Percentiles rank a stretch among this genome's conserved stretches.
These are phyloP conservation scores for Arctopsyche grandis DNA, from an alignment of 1,140 invertebrate genomes.

Conservation along the genomic window DNA sequence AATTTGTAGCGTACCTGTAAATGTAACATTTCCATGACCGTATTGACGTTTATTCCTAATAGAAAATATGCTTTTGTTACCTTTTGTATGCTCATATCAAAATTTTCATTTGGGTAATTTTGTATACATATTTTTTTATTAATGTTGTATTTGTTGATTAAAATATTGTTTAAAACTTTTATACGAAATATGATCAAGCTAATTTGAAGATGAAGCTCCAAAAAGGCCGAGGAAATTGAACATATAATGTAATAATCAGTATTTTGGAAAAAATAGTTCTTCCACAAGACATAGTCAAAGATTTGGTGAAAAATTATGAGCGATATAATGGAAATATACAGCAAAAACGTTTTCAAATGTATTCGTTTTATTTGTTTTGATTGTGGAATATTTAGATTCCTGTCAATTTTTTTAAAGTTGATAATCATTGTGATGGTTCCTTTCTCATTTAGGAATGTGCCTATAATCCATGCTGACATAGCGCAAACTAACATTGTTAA, in stretches of 20 bases:
- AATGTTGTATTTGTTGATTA: not conserved
- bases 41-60: not conserved
- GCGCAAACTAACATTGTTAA: not conserved
- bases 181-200: not conserved
- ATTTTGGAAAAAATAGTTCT: not conserved
- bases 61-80: not conserved
- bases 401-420: not conserved
- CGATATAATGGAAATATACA: not conserved
- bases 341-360: not conserved
- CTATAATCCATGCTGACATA: not conserved
- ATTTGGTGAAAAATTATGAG: not conserved
- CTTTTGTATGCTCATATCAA: not conserved
- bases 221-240: not conserved
- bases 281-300: not conserved
- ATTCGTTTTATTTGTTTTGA: not conserved
- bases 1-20: not conserved
- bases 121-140: not conserved
- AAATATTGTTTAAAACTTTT: not conserved
- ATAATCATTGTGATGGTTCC: not conserved
- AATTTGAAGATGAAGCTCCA: not conserved
- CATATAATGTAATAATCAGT: not conserved
- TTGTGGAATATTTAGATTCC: not conserved
- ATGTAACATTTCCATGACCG: not conserved
- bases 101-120: not conserved
- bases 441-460: not conserved